phyloP scores from a whole-genome alignment of 1,140 invertebrate genomes.

The Bombyx mandarina region DNA sequence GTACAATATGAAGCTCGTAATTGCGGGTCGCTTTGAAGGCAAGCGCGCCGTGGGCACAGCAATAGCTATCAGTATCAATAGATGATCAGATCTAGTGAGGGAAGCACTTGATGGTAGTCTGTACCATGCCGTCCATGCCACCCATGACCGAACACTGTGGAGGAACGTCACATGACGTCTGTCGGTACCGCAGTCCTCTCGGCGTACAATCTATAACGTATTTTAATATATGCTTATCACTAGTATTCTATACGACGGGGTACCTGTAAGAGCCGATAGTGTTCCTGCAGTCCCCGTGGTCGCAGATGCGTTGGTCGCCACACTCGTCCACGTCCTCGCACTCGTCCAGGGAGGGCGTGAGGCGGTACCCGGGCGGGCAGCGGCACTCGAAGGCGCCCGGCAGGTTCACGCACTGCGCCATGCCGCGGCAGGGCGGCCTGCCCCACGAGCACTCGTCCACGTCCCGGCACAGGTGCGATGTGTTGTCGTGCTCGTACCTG shows the following conservation, averaged over 20 bases:
- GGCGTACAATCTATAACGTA: background rate
- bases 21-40: too few relatives aligned
- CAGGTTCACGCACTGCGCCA: slow-evolving; percentile 83
- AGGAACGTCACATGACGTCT: background rate
- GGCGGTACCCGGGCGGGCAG: slow-evolving; percentile 85
- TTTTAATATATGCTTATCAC: background rate
- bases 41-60: too few relatives aligned
- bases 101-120: too few relatives aligned
- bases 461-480: slow-evolving; percentile 84
- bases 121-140: too few relatives aligned
- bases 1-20: too few relatives aligned
- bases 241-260: background rate
- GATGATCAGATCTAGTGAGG: too few relatives aligned
- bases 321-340: slow-evolving; percentile 88
- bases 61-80: too few relatives aligned
- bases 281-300: slow-evolving; percentile 85
- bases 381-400: slow-evolving; percentile 80
- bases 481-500: slow-evolving; percentile 83
- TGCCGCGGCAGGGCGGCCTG: slow-evolving; percentile 82
- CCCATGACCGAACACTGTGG: too few relatives aligned
- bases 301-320: slow-evolving; percentile 79
- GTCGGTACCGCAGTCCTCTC: background rate
- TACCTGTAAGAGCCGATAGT: slow-evolving; percentile 79
- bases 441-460: slow-evolving; percentile 75
- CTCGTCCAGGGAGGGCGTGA: slow-evolving; percentile 72